Percentiles rank a stretch among this genome's conserved stretches.
phyloP scores from a whole-genome alignment of 2,113 vertebrate genomes.

The Hiodon alosoides region DNA sequence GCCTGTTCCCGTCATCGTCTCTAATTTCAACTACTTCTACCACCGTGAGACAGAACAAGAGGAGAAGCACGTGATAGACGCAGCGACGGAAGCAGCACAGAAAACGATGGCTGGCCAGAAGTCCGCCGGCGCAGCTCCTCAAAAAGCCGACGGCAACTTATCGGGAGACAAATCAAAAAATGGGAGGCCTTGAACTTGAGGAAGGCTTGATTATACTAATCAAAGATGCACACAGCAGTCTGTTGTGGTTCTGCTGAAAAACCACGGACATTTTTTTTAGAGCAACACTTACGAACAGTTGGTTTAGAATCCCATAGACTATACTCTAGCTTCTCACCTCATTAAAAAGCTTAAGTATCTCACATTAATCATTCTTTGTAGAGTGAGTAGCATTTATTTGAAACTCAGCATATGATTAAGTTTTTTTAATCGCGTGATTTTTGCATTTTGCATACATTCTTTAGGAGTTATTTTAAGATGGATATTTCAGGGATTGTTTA shows the following conservation, averaged over 20 bases:
- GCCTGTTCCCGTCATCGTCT: slow-evolving; percentile 95
- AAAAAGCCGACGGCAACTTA: slow-evolving; percentile 75
- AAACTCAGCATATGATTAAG: not conserved
- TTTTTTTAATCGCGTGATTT: slow-evolving; percentile 15
- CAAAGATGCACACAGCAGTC: no score
- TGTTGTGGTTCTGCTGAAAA: no score
- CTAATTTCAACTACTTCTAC: slow-evolving; percentile 99
- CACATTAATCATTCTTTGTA: not conserved
- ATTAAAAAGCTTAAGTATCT: not conserved
- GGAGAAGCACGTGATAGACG: slow-evolving; percentile 75
- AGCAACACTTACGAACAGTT: no score
- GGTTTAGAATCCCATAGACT: no score
- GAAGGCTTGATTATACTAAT: no score
- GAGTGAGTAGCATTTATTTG: slow-evolving; percentile 2
- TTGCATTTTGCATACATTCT: not conserved
- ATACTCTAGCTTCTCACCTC: no score
- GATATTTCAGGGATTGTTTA: not conserved
- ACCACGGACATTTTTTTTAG: no score
- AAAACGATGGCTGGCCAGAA: slow-evolving; percentile 59
- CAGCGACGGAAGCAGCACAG: slow-evolving; percentile 67
- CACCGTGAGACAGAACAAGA: slow-evolving; percentile 89
- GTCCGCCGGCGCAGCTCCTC: slow-evolving; percentile 73
- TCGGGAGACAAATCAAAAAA: slow-evolving; percentile 70
- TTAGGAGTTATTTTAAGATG: not conserved
- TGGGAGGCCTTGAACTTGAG: slow-evolving; percentile 47